Evolutionary conservation across 2,113 vertebrate species (phyloP).

Genomic region (Anguilla japonica): DNA sequence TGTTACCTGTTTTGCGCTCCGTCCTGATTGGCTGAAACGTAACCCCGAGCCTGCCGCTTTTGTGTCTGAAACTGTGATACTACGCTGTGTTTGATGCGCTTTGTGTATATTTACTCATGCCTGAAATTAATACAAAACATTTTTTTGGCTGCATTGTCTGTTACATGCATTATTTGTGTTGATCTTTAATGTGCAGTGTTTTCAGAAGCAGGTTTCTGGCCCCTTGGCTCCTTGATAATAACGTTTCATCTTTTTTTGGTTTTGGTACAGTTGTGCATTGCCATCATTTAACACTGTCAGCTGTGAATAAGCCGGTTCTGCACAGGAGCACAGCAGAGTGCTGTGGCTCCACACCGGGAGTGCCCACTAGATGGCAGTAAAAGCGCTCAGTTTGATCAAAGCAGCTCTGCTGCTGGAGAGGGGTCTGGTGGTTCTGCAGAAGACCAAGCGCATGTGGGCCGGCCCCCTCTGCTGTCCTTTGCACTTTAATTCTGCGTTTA

Average conservation of each 20-base stretch:
- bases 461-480: too few relatives aligned
- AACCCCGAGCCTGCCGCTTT: background rate
- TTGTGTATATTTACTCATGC: background rate
- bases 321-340: background rate
- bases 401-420: background rate
- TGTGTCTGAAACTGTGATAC: background rate
- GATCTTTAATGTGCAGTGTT: background rate
- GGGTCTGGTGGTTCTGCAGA: background rate
- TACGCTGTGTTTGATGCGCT: background rate
- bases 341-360: background rate
- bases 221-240: background rate
- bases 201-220: background rate
- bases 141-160: background rate
- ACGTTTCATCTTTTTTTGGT: background rate
- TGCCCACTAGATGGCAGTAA: slow-evolving; percentile 1
- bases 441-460: too few relatives aligned
- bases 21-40: background rate
- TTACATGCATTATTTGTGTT: background rate
- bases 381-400: background rate
- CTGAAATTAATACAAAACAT: background rate
- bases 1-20: background rate
- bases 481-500: too few relatives aligned
- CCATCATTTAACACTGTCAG: background rate
- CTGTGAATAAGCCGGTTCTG: too few relatives aligned
- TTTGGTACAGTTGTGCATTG: background rate